Percentiles rank a stretch among this genome's conserved stretches.
Evolutionary conservation across 2,888 invertebrate genomes (phyloP).

Genomic region (Heliconius aoede): DNA sequence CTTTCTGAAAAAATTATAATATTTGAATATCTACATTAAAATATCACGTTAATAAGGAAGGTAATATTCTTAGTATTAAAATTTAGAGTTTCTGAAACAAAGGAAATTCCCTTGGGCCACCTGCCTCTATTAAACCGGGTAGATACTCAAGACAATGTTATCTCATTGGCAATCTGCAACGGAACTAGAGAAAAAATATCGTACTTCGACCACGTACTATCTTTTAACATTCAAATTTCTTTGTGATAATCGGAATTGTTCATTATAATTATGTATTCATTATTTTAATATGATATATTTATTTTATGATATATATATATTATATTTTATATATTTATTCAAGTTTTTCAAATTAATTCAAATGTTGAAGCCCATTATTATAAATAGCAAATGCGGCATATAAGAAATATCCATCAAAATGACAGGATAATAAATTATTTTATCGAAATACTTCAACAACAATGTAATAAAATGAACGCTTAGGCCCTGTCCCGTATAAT

Average conservation of each 20-base stretch:
- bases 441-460: not conserved
- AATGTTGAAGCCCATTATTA: not conserved
- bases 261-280: conserved; percentile 29
- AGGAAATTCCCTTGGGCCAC: conserved; percentile 34
- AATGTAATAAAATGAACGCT: not conserved
- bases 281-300: no score
- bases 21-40: not conserved
- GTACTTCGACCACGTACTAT: conserved; percentile 35
- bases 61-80: conserved; percentile 2
- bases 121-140: conserved; percentile 35
- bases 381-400: no score
- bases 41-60: conserved; percentile 4
- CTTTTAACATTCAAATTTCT: conserved; percentile 33
- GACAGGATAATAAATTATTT: not conserved
- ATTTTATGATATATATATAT: no score
- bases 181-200: conserved; percentile 44
- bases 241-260: conserved; percentile 26
- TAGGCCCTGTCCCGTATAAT: conserved; percentile 30
- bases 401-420: no score
- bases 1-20: not conserved
- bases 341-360: no score
- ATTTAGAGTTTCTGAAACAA: conserved; percentile 21
- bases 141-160: conserved; percentile 44
- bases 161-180: conserved; percentile 44
- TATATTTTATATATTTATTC: no score